Evolutionary conservation across 2,797 vertebrate genomes (phyloP).

Genomic region (Galago senegalensis): DNA sequence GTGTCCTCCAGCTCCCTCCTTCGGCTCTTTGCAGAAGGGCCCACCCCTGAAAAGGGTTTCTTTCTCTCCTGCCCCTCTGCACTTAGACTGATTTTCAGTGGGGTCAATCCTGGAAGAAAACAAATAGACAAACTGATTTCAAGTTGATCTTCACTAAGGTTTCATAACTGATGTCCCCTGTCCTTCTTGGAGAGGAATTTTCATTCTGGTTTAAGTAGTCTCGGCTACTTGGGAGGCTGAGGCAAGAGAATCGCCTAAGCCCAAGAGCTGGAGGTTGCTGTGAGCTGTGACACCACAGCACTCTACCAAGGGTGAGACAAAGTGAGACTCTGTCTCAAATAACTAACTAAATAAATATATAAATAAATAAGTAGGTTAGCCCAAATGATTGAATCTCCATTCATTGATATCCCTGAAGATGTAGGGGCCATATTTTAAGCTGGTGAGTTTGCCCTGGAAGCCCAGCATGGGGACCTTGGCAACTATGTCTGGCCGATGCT

Average conservation of each 20-base stretch:
- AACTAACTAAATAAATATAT: too few species aligned
- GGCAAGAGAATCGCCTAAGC: too few species aligned
- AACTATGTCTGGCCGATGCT: neutral
- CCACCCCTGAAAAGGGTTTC: rapidly evolving
- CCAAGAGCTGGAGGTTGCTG: too few species aligned
- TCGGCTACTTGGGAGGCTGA: too few species aligned
- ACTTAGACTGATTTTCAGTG: neutral
- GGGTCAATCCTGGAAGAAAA: neutral
- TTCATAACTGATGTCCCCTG: too few species aligned
- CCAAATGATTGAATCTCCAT: neutral
- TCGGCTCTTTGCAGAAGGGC: neutral
- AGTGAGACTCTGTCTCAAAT: too few species aligned
- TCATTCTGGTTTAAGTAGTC: neutral
- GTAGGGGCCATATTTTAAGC: neutral
- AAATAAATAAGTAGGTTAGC: neutral
- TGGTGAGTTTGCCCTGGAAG: neutral
- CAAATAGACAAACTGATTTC: neutral
- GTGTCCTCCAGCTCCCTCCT: neutral
- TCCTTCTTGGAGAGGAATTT: neutral
- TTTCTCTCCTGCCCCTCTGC: neutral
- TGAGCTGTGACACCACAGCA: too few species aligned
- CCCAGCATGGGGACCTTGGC: neutral
- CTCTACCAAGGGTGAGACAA: too few species aligned
- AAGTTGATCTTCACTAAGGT: too few species aligned
- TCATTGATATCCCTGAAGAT: neutral